Conservation (phyloP, 2,888 invertebrate species). For the Dryobotodes eremita region DNA sequence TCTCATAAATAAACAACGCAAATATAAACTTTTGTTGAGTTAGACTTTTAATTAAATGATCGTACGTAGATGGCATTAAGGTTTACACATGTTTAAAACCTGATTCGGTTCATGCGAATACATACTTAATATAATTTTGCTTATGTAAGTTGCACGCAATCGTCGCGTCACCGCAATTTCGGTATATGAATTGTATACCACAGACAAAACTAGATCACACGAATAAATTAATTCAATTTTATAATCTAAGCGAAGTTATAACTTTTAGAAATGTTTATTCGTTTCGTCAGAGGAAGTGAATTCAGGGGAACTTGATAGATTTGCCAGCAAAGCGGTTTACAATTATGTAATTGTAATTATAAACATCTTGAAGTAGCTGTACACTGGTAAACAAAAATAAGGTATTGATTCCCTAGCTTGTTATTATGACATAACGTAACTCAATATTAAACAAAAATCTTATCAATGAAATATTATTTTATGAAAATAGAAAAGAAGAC, state of each 20-base stretch:
- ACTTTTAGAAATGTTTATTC: slow-evolving; percentile 21
- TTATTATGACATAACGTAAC: background rate
- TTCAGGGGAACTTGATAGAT: background rate
- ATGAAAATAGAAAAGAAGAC: background rate
- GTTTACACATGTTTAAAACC: slow-evolving; percentile 39
- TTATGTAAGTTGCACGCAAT: slow-evolving; percentile 30
- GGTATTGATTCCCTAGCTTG: background rate
- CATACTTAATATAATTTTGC: slow-evolving; percentile 35
- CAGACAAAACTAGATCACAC: slow-evolving; percentile 39
- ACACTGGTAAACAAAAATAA: background rate
- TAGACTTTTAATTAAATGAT: slow-evolving; percentile 1
- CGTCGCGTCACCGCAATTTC: slow-evolving; percentile 14
- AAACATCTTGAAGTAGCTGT: background rate
- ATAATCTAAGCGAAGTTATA: slow-evolving; percentile 5
- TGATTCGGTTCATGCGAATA: slow-evolving; percentile 24
- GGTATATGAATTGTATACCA: background rate
- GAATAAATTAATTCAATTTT: slow-evolving; percentile 25
- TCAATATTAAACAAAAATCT: background rate
- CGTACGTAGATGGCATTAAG: slow-evolving; percentile 9
- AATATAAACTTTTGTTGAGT: slow-evolving; percentile 2
- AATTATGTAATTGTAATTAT: background rate
- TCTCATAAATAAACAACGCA: slow-evolving; percentile 19
- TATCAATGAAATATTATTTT: background rate
- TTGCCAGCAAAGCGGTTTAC: background rate
- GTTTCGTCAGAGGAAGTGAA: background rate